phyloP scores from a whole-genome alignment of 2,113 vertebrate species.

The Spheniscus mendiculus region DNA sequence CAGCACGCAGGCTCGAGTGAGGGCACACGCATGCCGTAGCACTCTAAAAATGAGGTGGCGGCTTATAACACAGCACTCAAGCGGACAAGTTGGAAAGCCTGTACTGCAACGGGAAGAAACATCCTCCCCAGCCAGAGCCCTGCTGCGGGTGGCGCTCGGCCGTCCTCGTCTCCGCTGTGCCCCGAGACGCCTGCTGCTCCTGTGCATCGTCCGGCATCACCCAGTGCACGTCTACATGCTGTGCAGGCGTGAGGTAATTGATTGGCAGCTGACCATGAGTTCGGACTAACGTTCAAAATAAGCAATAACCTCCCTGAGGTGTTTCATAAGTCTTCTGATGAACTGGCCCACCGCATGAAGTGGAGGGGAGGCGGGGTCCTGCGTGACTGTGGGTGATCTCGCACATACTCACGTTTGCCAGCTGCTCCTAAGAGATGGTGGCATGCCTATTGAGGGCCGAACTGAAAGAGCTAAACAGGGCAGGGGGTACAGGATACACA shows the following conservation, averaged over 20 bases:
- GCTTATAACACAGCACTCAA: neutral
- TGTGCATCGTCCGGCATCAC: neutral
- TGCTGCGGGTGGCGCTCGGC: neutral
- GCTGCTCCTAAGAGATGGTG: neutral
- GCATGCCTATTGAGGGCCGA: neutral
- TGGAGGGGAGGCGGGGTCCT: neutral
- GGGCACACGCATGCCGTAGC: neutral
- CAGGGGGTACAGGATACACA: neutral
- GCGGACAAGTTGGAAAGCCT: neutral
- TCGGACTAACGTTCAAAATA: slow-evolving; percentile 2
- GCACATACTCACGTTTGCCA: neutral
- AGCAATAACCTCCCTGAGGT: slow-evolving; percentile 53
- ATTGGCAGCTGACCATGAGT: slow-evolving; percentile 33
- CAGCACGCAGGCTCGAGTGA: neutral
- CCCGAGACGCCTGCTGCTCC: neutral
- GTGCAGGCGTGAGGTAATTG: slow-evolving; percentile 47
- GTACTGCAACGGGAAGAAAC: neutral
- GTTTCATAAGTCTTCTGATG: neutral
- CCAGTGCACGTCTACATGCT: neutral
- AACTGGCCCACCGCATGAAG: neutral
- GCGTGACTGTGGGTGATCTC: neutral
- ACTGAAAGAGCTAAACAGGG: neutral
- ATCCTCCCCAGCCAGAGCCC: neutral
- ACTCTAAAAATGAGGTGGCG: neutral
- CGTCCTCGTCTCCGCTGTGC: neutral